Base-by-base conservation (phyloP, 2,113 vertebrate genomes). In the Procavia capensis region DNA sequence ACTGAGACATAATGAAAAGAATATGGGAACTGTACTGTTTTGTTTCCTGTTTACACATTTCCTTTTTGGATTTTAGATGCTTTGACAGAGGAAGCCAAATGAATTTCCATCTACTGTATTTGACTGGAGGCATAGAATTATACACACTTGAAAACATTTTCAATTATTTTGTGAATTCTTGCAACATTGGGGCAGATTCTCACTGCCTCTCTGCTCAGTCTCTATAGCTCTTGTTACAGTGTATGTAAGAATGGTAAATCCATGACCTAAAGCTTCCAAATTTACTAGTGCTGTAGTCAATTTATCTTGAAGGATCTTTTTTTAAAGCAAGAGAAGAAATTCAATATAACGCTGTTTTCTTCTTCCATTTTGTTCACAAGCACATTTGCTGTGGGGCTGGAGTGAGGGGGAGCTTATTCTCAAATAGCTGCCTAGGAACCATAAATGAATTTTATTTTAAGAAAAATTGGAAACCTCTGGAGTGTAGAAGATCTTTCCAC, bases 381-480 rank as follows among this genome's bases (percentile, higher is more conserved):
- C 57, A 82, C 27, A 17, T 96, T 97, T 97, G 83, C 90, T 88
- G 79, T 89, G 75, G 45, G 90, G 19, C 41, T 94, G 36, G 41
- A 19, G 24, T 27, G 36, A 39, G 81, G 72, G 54, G 86, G 54
- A 20, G 27, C 63, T 84, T 43, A 45, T 97, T 96, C 82, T 92
- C 90, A 96, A 94, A 94, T 75, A 90, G 36, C 39, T 94, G 11
- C 91, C 59, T 76, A 54, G 94, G 78, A 96, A 59, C 78, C 79
- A 86, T 89, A 97, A 81, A 89, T 94, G 78, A 96, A 97, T 96
- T 88, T 97, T 98, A 88, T 97, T 97, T 98, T 83, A 78, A 93
- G 88, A 98, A 97, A 97, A 95, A 94, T 70, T 97, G 95, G 89
- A 98, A 98, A 85, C 10, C 54, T 97, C 89, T 98, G 94, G 96